Conservation (phyloP, 2,797 vertebrate genomes). For the Eidolon dupreanum region DNA sequence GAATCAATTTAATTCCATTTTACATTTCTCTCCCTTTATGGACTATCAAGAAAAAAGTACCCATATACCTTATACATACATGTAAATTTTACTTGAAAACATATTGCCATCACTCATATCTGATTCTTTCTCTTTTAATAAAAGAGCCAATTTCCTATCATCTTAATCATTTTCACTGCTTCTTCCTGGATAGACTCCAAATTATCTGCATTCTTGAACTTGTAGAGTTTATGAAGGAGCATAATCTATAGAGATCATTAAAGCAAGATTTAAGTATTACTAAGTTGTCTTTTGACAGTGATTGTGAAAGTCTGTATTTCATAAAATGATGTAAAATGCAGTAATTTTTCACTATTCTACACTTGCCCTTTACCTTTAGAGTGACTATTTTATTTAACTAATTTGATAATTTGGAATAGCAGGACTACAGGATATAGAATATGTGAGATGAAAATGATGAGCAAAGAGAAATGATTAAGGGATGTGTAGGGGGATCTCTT, state of each 20-base stretch:
- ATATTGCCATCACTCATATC: neutral
- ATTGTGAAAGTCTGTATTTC: conserved; percentile 70
- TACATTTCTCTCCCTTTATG: neutral
- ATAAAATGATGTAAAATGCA: conserved; percentile 65
- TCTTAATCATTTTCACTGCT: conserved; percentile 74
- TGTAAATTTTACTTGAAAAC: conserved; percentile 43
- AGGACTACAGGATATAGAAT: neutral
- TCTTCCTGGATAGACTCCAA: conserved; percentile 69
- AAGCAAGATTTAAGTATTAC: conserved; percentile 62
- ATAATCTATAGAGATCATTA: conserved; percentile 71
- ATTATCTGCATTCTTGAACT: conserved; percentile 65
- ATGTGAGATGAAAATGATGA: neutral
- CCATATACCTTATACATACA: neutral
- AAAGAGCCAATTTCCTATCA: conserved; percentile 47
- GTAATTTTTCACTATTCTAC: conserved; percentile 43
- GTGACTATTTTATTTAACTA: conserved; percentile 52
- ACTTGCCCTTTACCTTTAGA: conserved; percentile 56
- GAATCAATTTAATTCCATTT: neutral
- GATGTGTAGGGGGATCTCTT: accelerated
- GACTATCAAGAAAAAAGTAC: neutral
- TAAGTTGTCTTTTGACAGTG: conserved; percentile 65
- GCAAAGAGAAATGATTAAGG: neutral
- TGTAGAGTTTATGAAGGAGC: conserved; percentile 32
- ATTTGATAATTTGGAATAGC: neutral
- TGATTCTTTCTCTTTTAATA: conserved; percentile 50